Percentiles rank a stretch among this genome's conserved stretches.
Evolutionary conservation across 2,888 invertebrate species (phyloP).

Genomic region (Odontomyia ornata): DNA sequence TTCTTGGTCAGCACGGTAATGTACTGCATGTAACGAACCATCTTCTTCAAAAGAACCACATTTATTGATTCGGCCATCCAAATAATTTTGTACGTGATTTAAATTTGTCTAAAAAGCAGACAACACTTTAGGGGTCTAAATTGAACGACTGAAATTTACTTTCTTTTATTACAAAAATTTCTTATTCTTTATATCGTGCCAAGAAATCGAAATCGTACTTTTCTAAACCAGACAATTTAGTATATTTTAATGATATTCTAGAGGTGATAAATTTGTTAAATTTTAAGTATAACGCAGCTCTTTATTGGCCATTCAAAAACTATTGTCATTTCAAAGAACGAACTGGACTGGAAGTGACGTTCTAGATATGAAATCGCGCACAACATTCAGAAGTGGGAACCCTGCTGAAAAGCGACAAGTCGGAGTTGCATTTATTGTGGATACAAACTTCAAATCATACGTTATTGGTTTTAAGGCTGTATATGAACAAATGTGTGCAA

Average conservation of each 20-base stretch:
- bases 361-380: too few relatives aligned
- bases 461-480: too few relatives aligned
- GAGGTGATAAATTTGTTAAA: slow-evolving; percentile 27
- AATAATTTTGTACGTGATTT: neutral
- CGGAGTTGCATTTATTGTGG: too few relatives aligned
- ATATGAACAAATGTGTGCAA: too few relatives aligned
- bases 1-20: neutral
- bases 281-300: slow-evolving; percentile 19
- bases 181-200: neutral
- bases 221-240: slow-evolving; percentile 22
- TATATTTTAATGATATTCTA: slow-evolving; percentile 32
- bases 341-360: too few relatives aligned
- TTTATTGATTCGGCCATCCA: neutral
- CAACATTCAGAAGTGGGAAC: too few relatives aligned
- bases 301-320: too few relatives aligned
- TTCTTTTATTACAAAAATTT: slow-evolving; percentile 8
- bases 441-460: too few relatives aligned
- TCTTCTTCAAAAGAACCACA: neutral
- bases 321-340: too few relatives aligned
- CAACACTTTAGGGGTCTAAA: neutral
- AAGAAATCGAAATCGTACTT: slow-evolving; percentile 13
- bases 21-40: neutral
- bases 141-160: neutral
- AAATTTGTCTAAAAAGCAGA: too few relatives aligned
- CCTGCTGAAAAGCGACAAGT: too few relatives aligned